These are phyloP conservation scores for Intellagama lesueurii DNA, from an alignment of 2,797 vertebrate genomes.

Conservation along the genomic window DNA sequence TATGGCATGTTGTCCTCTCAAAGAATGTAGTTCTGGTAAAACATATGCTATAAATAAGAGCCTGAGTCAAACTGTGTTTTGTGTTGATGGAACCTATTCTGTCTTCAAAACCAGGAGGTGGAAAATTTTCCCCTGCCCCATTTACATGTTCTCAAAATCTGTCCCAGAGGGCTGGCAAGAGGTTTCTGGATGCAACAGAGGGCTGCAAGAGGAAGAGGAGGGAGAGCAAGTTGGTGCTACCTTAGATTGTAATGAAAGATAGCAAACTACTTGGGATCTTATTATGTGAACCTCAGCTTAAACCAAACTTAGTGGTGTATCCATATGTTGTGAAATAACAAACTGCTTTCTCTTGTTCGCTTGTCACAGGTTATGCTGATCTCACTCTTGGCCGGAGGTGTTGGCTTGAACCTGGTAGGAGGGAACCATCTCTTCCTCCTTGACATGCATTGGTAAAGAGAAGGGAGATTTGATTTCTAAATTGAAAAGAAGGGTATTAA, in stretches of 20 bases:
- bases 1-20: too few relatives aligned
- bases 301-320: not conserved
- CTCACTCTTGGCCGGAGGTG: slow-evolving; percentile 92
- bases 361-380: slow-evolving; percentile 90
- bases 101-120: too few relatives aligned
- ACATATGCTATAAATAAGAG: too few relatives aligned
- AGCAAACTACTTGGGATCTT: not conserved
- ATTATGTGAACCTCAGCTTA: not conserved
- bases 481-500: not conserved
- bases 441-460: slow-evolving; percentile 96
- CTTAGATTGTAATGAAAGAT: not conserved
- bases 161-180: too few relatives aligned
- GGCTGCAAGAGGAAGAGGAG: not conserved
- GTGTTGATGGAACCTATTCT: too few relatives aligned
- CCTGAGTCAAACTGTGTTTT: too few relatives aligned
- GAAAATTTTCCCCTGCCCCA: too few relatives aligned
- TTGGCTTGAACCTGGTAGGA: slow-evolving; percentile 93
- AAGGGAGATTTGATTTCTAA: not conserved
- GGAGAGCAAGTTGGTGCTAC: not conserved
- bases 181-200: not conserved
- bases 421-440: slow-evolving; percentile 97
- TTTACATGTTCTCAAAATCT: too few relatives aligned
- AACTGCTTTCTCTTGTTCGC: slow-evolving; percentile 21
- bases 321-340: slow-evolving; percentile 9
- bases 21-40: too few relatives aligned